Percentiles rank a stretch among this genome's conserved stretches.
These are phyloP conservation scores for Mythimna ferrago DNA, from an alignment of 2,888 invertebrate species.

Conservation along the genomic window DNA sequence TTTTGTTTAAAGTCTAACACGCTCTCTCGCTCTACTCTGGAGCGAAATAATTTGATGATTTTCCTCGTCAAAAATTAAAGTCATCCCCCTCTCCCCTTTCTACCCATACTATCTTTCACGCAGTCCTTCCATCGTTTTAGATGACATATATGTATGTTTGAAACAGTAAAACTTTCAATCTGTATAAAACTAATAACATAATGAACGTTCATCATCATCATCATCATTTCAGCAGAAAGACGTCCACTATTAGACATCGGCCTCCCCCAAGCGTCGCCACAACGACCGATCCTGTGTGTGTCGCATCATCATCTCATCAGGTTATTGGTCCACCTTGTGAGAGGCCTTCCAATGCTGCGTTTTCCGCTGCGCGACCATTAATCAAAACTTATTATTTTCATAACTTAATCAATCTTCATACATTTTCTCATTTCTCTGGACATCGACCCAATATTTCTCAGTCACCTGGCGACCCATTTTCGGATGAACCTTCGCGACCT, in stretches of 20 bases:
- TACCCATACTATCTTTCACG: too few relatives aligned
- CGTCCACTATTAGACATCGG: too few relatives aligned
- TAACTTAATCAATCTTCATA: background rate
- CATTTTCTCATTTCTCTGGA: background rate
- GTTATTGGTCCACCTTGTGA: too few relatives aligned
- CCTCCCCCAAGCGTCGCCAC: too few relatives aligned
- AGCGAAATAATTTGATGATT: background rate
- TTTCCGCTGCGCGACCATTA: too few relatives aligned
- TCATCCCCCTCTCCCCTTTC: too few relatives aligned
- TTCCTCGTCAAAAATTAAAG: background rate
- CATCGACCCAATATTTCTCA: constrained; percentile 6
- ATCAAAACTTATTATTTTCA: background rate
- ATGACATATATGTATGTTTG: too few relatives aligned
- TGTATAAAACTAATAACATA: background rate
- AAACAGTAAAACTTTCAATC: background rate
- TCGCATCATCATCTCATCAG: too few relatives aligned
- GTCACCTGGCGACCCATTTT: constrained; percentile 40
- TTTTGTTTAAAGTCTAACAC: background rate
- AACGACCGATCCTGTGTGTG: too few relatives aligned
- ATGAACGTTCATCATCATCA: background rate
- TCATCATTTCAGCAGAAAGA: too few relatives aligned
- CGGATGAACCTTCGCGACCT: constrained; percentile 35
- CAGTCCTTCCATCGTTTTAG: too few relatives aligned
- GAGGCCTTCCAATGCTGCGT: too few relatives aligned
- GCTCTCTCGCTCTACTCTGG: background rate